Conservation (phyloP, 2,113 vertebrate species). For the Hylia prasina region DNA sequence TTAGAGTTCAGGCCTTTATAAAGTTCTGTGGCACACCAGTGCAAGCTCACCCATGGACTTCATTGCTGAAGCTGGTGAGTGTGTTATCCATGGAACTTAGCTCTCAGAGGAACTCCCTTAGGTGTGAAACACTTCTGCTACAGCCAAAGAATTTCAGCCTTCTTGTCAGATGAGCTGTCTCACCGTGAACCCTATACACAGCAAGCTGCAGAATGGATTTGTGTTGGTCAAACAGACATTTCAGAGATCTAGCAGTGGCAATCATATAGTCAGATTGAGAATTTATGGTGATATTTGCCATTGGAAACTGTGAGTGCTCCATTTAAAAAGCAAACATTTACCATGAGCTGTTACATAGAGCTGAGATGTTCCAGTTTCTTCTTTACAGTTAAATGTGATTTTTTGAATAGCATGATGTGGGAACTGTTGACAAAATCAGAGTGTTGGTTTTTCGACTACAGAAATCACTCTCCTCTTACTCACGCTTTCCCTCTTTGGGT, state of each 20-base stretch:
- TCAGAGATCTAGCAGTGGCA: not conserved
- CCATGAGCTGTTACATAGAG: not conserved
- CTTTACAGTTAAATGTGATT: not conserved
- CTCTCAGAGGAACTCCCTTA: not conserved
- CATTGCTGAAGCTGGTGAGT: not conserved
- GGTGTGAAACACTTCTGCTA: not conserved
- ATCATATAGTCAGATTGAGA: not conserved
- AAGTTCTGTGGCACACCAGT: not conserved
- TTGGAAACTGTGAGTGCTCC: not conserved
- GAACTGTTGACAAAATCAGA: not conserved
- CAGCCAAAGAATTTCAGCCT: not conserved
- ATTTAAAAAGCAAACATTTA: slow-evolving; percentile 9
- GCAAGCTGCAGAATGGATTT: not conserved
- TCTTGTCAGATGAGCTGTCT: not conserved
- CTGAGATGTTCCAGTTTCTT: not conserved
- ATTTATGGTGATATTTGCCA: not conserved
- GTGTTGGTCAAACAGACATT: not conserved
- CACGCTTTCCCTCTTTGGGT: not conserved
- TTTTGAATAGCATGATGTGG: not conserved
- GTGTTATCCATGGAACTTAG: not conserved
- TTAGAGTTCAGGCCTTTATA: not conserved
- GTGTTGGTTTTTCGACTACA: not conserved
- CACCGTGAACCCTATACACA: not conserved
- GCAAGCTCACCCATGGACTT: not conserved
- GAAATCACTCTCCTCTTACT: not conserved